Base-by-base conservation (phyloP, 2,888 invertebrate species). In the Adelphocoris suturalis region DNA sequence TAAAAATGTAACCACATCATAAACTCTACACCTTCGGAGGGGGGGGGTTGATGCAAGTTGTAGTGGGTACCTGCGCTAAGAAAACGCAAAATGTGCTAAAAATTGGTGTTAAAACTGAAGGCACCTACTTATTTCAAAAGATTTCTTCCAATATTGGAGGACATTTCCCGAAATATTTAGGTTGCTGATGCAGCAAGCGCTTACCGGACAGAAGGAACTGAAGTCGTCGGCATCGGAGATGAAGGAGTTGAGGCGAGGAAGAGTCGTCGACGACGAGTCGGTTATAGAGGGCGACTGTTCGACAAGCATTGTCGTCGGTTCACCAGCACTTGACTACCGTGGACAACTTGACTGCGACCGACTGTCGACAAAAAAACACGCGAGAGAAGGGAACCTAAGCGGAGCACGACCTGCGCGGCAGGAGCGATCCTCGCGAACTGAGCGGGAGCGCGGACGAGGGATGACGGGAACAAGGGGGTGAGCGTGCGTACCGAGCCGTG, bases 221-320 rank as follows among this genome's bases (percentile, higher is more conserved):
- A 86, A 19, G 47, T 86, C 86, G 47, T 86, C 86, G 19, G 37
- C 7, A 19, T 86, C 86, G n/a, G 86, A 86, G 46, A 86, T 75
- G 86, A 86, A 86, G 46, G 86, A 86, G 27, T 86, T 86, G 47
- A 68, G 86, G 19, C 86, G 68, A 27, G 86, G 86, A 13, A 86
- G 75, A 13, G 86, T 86, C n/a, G 86, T 75, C 75, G 86, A 75
- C 86, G 86, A 86, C 75, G 86, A 86, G 19, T 68, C 86, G 16
- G 55, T 23, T 11, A 86, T 68, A n/a, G 75, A 48, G 7, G 86
- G 75, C 75, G 86, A 23, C 75, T 86, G 86, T 75, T 86, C 86
- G 19, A 86, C 86, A 23, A 86, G 75, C 86, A 86, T 86, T 23
- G 9, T 82, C 23, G 16, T n/a, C 80, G 19, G 27, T 27, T 76